Base-by-base conservation (phyloP, 2,888 invertebrate genomes). In the Crepidodera aurea region DNA sequence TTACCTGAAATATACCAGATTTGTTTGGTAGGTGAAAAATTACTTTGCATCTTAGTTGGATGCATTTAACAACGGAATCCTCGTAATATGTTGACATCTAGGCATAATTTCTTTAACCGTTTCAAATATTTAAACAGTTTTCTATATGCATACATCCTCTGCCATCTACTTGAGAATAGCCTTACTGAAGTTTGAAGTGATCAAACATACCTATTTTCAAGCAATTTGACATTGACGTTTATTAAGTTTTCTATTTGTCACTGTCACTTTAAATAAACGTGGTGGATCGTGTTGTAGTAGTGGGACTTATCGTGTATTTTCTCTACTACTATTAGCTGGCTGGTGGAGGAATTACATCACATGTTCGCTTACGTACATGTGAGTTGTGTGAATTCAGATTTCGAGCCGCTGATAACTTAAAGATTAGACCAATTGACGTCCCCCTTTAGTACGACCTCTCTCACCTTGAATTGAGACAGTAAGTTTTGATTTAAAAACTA, bases 381-480 rank as follows among this genome's bases (percentile, higher is more conserved):
- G 39, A 39, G 2, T 8, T 25, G 18, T 37, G 46, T 25, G 37
- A 56, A 34, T 48, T 27, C 34, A 6, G 54, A 57, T 60, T 40
- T 34, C 46, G 22, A 29, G 25, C 19, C 40, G 29, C 65, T 63
- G 60, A 65, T 58, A 56, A 62, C 48, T 32, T n/a, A 50, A 48
- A 51, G 19, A 12, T 40, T 25, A 53, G 18, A 34, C 34, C 40
- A 53, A 48, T 48, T 53, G 54, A 42, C 44, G 25, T 32, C 54
- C 37, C 22, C 22, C 16, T 37, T 48, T 37, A 37, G 44, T 64
- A 66, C 73, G 75, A 73, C 75, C 75, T 74, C 64, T 70, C 53
- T 74, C 73, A 75, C 75, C 73, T 73, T 73, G 71, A 69, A 56
- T 61, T 32, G 25, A 63, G 46, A 55, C 37, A 51, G 70, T 70